Percentiles rank a stretch among this genome's conserved stretches.
Evolutionary conservation across 2,113 vertebrate genomes (phyloP).

Genomic region (Salvator merianae): DNA sequence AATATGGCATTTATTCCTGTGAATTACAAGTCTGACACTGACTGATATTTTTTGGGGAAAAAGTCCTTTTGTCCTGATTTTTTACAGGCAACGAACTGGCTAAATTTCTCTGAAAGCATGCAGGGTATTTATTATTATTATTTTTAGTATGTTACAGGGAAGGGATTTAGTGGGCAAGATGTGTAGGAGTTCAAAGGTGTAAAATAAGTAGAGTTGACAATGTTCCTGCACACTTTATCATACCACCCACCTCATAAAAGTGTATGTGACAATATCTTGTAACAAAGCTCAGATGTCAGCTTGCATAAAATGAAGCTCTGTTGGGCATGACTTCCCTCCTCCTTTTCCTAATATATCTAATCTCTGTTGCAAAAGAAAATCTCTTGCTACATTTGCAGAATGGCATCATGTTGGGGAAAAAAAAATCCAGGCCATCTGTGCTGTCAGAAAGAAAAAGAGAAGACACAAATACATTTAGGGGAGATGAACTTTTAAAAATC

Average conservation of each 20-base stretch:
- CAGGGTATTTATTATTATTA: not conserved
- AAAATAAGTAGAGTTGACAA: constrained; percentile 5
- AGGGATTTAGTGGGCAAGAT: constrained; percentile 1
- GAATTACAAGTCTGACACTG: not conserved
- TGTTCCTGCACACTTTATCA: not conserved
- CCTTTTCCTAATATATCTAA: not conserved
- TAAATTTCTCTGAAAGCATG: not conserved
- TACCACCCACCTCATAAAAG: not conserved
- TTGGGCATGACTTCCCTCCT: not conserved
- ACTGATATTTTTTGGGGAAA: not conserved
- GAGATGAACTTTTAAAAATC: not conserved
- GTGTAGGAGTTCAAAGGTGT: constrained; percentile 11
- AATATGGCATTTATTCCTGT: too few species aligned
- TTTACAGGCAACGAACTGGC: not conserved
- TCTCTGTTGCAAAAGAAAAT: constrained; percentile 22
- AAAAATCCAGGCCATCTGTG: constrained; percentile 15
- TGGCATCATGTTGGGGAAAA: not conserved
- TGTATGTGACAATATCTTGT: not conserved
- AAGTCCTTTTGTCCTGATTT: not conserved
- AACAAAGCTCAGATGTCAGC: constrained; percentile 20
- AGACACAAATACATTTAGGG: not conserved
- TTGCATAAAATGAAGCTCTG: constrained; percentile 8
- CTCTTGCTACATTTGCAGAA: constrained; percentile 10
- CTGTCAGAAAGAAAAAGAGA: constrained; percentile 20
- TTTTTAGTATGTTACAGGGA: not conserved